Evolutionary conservation across 30 jellyfish, hydroid and myxozoan genomes (phyloP).

Genomic region (Cassiopea xamachana): DNA sequence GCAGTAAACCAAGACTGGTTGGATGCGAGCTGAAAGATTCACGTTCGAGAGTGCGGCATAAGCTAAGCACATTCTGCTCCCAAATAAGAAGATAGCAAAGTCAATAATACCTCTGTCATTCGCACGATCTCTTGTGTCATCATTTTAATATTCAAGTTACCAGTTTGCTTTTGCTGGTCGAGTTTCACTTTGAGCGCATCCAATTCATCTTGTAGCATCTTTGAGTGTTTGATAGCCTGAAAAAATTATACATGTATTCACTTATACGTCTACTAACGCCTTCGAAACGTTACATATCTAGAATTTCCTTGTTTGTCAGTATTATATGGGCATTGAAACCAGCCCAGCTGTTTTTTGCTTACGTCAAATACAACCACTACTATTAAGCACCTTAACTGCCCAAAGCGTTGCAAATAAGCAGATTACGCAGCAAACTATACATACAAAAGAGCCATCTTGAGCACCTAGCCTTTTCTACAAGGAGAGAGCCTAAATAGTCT

Average conservation of each 20-base stretch:
- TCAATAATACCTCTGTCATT: slow-evolving; percentile 77
- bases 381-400: neutral
- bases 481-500: too few species aligned
- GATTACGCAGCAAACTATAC: too few species aligned
- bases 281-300: neutral
- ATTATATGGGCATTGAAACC: too few species aligned
- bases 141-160: slow-evolving; percentile 62
- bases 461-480: too few species aligned
- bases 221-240: slow-evolving; percentile 90
- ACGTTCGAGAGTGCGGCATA: too few species aligned
- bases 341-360: too few species aligned
- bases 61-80: neutral
- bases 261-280: neutral
- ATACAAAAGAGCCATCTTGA: too few species aligned
- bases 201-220: slow-evolving; percentile 67
- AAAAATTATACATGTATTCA: neutral
- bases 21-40: too few species aligned
- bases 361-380: neutral
- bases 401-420: neutral
- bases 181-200: slow-evolving; percentile 54
- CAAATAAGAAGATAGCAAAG: neutral
- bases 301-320: neutral
- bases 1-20: too few species aligned
- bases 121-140: slow-evolving; percentile 86
- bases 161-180: slow-evolving; percentile 72